Conservation (phyloP, 2,113 vertebrate genomes). For the Epinephelus moara region DNA sequence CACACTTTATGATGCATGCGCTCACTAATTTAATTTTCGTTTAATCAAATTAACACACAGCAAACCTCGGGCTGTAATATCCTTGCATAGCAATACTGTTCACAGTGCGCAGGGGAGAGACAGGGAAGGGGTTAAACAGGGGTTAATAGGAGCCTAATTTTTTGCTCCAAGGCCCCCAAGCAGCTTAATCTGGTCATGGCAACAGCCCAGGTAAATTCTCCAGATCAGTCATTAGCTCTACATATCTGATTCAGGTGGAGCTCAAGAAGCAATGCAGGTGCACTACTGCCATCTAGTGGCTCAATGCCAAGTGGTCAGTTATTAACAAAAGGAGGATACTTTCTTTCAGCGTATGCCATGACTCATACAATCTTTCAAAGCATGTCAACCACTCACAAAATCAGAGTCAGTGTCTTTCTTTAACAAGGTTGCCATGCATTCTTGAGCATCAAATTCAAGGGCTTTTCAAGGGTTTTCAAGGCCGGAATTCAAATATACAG, state of each 20-base stretch:
- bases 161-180: not conserved
- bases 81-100: not conserved
- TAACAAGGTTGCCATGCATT: not conserved
- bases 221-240: not conserved
- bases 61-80: conserved; percentile 17
- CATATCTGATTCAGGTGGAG: not conserved
- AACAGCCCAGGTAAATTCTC: conserved; percentile 13
- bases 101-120: not conserved
- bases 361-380: conserved; percentile 23
- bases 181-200: not conserved
- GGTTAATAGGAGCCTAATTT: not conserved
- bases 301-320: not conserved
- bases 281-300: conserved; percentile 58
- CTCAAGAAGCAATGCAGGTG: not conserved
- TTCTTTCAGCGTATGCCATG: not conserved
- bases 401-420: not conserved
- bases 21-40: not conserved
- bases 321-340: not conserved
- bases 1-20: not conserved
- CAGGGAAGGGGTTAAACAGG: not conserved
- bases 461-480: too few relatives aligned
- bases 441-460: too few relatives aligned
- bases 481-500: too few relatives aligned
- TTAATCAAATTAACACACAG: conserved; percentile 8
- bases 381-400: not conserved